Evolutionary conservation across 2,888 invertebrate species (phyloP), one percentile per base, ranked within the genome.

Genomic region (Sarcophaga rosellei): DNA sequence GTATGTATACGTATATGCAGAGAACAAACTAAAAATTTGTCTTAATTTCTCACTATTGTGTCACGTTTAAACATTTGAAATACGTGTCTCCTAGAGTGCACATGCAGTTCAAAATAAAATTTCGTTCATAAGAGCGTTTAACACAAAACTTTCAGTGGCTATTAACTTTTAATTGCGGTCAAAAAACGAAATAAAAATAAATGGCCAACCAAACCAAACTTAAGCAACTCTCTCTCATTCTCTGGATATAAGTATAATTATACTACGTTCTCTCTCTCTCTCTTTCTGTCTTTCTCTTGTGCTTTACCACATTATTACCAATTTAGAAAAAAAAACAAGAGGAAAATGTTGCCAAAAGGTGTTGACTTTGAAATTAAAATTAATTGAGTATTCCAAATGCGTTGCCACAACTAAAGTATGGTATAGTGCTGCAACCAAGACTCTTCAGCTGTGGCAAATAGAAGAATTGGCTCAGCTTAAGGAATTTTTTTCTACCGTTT

Each of bases 281-380:
- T 15, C 15, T 15, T 17, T 8, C 12, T 15, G 4, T 15, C 53
- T 17, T 53, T 53, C 4, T 2, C 4, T 17, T 5, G 4, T 53
- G 4, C 53, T 17, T 53, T 17, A 53, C 53, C 53, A 53, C 53
- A 53, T 53, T 53, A 53, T 53, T 53, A 53, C 53, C 53, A 53
- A 53, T 53, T 53, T 53, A 15, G 17, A 15, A 4, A 2, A 53
- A 0, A 2, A 53, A 53, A 53, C 15, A 3, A 15, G 17, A 53
- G 17, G 15, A 53, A 65, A 47, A 75, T 85, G 78, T 84, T 81
- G 84, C 84, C 78, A 77, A 84, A 85, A 91, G 91, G 91, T 91
- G 91, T 91, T 91, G 91, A 91, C 91, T 91, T 86, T 88, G 89
- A 91, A 91, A 91, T 91, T 91, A 91, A 91, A 91, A 91, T 91